Evolutionary conservation across 1,140 invertebrate species (phyloP).

Genomic region (Conus ventricosus): DNA sequence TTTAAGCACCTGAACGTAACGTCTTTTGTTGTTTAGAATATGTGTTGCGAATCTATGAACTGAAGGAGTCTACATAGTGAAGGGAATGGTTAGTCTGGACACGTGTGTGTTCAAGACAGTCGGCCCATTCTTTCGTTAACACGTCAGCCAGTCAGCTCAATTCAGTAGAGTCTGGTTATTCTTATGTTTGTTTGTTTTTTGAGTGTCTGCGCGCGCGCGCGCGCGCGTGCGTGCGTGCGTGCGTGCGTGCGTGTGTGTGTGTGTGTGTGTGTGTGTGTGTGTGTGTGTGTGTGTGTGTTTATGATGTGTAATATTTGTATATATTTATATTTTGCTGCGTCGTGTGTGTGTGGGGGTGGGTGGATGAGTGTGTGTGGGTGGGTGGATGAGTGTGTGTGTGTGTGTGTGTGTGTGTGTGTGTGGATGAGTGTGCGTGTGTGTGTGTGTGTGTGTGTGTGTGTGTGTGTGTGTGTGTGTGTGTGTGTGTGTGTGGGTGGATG

Average conservation of each 20-base stretch:
- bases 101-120: too few species aligned
- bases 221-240: not conserved
- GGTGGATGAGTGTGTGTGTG: not conserved
- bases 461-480: not conserved
- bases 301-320: not conserved
- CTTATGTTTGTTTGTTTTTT: not conserved
- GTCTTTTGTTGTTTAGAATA: too few species aligned
- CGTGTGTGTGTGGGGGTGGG: not conserved
- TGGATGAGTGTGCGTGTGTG: not conserved
- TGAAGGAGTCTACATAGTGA: too few species aligned
- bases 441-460: not conserved
- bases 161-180: not conserved
- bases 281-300: slow-evolving; percentile 8
- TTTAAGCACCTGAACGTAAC: too few species aligned
- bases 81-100: too few species aligned
- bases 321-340: not conserved
- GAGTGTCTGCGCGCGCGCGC: not conserved
- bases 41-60: too few species aligned
- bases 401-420: not conserved
- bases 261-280: not conserved
- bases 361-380: not conserved
- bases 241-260: not conserved
- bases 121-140: too few species aligned
- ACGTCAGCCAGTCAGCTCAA: not conserved
- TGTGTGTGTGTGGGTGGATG: not conserved